Base-by-base conservation (phyloP, 1,140 invertebrate species). In the Drosophila ficusphila region DNA sequence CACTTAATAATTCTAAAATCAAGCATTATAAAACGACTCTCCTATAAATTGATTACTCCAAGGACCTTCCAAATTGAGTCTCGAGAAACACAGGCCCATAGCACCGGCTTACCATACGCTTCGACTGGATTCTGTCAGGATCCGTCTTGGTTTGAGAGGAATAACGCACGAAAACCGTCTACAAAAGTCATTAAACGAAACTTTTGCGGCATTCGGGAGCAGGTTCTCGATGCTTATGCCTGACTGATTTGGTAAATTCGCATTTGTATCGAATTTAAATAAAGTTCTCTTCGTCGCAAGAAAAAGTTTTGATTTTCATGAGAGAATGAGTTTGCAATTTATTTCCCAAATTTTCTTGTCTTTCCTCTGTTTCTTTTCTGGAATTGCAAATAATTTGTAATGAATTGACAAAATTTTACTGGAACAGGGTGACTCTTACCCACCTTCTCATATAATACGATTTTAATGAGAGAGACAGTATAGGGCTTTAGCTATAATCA, bases 311-410 rank as follows among this genome's bases (percentile, higher is more conserved):
- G 41, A 62, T 70, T 82, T 77, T 75, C 69, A 58, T 65, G 61
- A 62, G 53, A 51, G 81, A 88, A 89, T 88, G 82, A 88, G 65
- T 88, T 81, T 78, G 78, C 82, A 88, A 82, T 78, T 88, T 88
- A 68, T 75, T 81, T 76, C 48, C 25, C 18, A 9, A 39, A 46
- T 47, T 14, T 57, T 54, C 47, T 27, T 49, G 23, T 52, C n/a
- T 21, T 51, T 38, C 11, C n/a, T 42, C 52, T 57, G 34, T 51
- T 53, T 56, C 52, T 60, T 57, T 27, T 36, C 21, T 48, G 42
- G 29, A 16, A 49, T 52, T 60, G 57, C 71, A 76, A 85, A 79
- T 79, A 79, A 85, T 76, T 76, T 76, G 61, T 78, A 88, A 82
- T 89, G 82, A 88, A 88, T 88, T 82, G 76, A 75, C 74, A 88